These are phyloP conservation scores for Heliconius ethilla DNA, from an alignment of 2,888 invertebrate genomes.

Conservation along the genomic window DNA sequence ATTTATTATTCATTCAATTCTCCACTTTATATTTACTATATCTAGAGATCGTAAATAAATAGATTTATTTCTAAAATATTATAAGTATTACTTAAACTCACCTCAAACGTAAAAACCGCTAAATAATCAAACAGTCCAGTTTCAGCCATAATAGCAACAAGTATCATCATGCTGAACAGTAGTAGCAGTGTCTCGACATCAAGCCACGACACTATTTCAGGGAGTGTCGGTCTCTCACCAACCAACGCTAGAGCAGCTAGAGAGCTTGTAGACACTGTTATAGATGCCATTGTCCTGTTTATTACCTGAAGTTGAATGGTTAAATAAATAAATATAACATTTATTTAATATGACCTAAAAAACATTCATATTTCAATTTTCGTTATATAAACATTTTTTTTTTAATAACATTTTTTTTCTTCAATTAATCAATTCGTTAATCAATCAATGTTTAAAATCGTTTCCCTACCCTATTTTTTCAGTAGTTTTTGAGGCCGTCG, in stretches of 20 bases:
- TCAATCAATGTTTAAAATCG: too few species aligned
- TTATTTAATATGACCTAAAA: too few species aligned
- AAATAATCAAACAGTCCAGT: conserved; percentile 94
- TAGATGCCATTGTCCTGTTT: conserved; percentile 92
- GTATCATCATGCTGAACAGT: conserved; percentile 95
- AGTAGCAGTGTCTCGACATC: conserved; percentile 91
- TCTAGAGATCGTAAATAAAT: neutral
- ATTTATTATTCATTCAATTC: neutral
- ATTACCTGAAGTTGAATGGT: conserved; percentile 81
- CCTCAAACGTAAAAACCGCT: conserved; percentile 91
- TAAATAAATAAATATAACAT: neutral
- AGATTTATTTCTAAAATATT: neutral
- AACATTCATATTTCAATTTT: too few species aligned
- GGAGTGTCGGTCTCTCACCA: conserved; percentile 89
- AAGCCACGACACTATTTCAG: conserved; percentile 92
- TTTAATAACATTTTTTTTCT: too few species aligned
- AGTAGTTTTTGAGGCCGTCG: too few species aligned
- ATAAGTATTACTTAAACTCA: conserved; percentile 56
- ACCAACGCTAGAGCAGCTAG: conserved; percentile 88
- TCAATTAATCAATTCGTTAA: too few species aligned
- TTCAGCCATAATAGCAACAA: conserved; percentile 93
- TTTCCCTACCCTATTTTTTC: too few species aligned
- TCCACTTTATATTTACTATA: too few species aligned
- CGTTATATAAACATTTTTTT: too few species aligned
- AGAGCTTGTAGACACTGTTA: conserved; percentile 89